phyloP scores from a whole-genome alignment of 2,888 invertebrate species.

The Anodontia alba region DNA sequence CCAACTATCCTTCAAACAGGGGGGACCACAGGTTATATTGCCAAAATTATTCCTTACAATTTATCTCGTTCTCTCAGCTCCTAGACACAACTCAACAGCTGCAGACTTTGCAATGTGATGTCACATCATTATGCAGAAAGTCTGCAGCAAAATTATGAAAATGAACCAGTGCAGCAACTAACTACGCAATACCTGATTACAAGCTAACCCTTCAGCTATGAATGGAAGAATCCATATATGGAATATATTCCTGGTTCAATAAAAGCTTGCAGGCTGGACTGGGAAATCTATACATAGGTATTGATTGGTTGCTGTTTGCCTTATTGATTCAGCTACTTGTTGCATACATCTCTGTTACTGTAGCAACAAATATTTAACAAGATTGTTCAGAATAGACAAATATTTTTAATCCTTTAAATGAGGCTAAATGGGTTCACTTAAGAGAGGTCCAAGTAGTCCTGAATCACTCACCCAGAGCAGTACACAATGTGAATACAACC shows the following conservation, averaged over 20 bases:
- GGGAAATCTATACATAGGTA: neutral
- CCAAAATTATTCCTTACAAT: neutral
- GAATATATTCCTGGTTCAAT: constrained; percentile 15
- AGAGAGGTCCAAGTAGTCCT: too few species aligned
- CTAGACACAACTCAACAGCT: neutral
- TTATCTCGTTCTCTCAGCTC: neutral
- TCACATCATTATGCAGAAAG: constrained; percentile 2
- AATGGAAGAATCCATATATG: constrained; percentile 11
- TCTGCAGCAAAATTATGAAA: constrained; percentile 17
- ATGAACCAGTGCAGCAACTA: neutral
- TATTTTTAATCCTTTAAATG: too few species aligned
- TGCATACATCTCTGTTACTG: constrained; percentile 9
- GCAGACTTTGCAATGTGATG: neutral
- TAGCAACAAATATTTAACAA: constrained; percentile 12
- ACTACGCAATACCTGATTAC: neutral
- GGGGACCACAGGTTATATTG: constrained; percentile 1
- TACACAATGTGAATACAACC: too few species aligned
- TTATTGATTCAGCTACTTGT: constrained; percentile 5
- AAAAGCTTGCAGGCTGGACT: constrained; percentile 1
- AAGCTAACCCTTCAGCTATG: neutral
- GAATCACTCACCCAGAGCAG: too few species aligned
- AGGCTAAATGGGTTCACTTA: too few species aligned
- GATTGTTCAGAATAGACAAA: neutral
- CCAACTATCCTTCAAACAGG: constrained; percentile 16
- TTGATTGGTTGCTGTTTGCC: neutral